Evolutionary conservation across 2,888 invertebrate genomes (phyloP).

Genomic region (Drosophila mettleri): DNA sequence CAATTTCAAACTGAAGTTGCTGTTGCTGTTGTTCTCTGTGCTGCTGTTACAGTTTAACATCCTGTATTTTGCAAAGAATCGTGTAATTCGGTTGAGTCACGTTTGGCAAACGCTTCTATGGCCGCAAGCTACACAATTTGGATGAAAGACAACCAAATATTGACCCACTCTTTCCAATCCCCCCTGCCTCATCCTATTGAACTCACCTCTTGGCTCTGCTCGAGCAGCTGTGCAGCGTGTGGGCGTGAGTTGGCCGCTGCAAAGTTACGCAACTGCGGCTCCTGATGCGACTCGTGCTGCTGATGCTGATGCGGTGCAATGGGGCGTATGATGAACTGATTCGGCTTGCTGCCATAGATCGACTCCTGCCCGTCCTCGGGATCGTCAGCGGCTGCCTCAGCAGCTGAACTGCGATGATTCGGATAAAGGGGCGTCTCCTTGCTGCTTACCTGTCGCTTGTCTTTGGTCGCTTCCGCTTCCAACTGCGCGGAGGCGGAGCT

Average conservation of each 20-base stretch:
- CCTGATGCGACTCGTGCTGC: conserved; percentile 79
- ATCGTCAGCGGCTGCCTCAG: conserved; percentile 69
- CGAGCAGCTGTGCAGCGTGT: conserved; percentile 81
- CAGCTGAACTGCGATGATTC: conserved; percentile 79
- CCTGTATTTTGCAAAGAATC: conserved; percentile 79
- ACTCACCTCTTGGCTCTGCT: conserved; percentile 84
- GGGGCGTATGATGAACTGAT: conserved; percentile 84
- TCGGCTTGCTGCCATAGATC: conserved; percentile 82
- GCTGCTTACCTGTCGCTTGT: conserved; percentile 83
- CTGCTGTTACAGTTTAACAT: conserved; percentile 51
- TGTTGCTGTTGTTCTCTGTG: conserved; percentile 29
- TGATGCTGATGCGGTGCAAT: conserved; percentile 82
- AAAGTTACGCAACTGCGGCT: conserved; percentile 83
- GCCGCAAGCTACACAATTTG: conserved; percentile 52
- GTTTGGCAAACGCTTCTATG: conserved; percentile 65
- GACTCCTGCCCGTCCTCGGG: conserved; percentile 84
- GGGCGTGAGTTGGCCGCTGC: conserved; percentile 79
- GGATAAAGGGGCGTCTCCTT: conserved; percentile 82
- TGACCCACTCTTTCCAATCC: conserved; percentile 29
- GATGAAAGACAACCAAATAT: conserved; percentile 51
- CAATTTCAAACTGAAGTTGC: conserved; percentile 52
- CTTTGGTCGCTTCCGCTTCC: conserved; percentile 75
- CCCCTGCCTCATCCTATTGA: not conserved
- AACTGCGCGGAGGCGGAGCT: conserved; percentile 42
- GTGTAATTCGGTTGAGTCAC: conserved; percentile 82